Evolutionary conservation across 2,113 vertebrate species (phyloP), one percentile per base, ranked within the genome.

Genomic region (Centropristis striata): DNA sequence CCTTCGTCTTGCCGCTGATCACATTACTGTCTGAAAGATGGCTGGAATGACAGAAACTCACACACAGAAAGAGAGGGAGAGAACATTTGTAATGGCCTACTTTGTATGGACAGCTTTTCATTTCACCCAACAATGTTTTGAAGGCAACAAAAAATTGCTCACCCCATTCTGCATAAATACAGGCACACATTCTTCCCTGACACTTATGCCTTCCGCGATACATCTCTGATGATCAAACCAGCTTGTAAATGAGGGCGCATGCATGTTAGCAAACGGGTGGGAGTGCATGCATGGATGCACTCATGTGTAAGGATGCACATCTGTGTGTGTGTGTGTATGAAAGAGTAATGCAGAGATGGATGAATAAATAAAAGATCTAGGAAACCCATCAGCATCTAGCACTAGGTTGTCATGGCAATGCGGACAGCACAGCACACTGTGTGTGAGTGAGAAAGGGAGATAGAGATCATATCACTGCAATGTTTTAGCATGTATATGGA

Each of bases 321-420:
- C 46, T 23, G 39, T 23, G 25, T 49, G 55, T 53, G 65, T 61
- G 70, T 83, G 53, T 68, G 60, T 68, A 68, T 88, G 75, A 92
- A 87, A 89, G 76, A 89, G 78, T 91, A 85, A 91, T 84, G 79
- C 63, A 54, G 86, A 76, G 80, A 82, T 80, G 54, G 87, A 88
- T 93, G 90, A 90, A 93, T 93, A 93, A 90, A 90, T 93, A 76
- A 91, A 90, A 90, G 86, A 88, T 88, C 85, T 89, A 83, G 88
- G 80, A 91, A 90, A 90, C 49, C 89, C 90, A 91, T 92, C 90
- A 90, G 79, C 85, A 90, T 87, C 80, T 46, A 63, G 89, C 76
- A 59, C 75, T 67, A 23, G 60, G 92, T 94, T 93, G 93, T 92
- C 93, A 94, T 94, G 92, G 89, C 88, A 75, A 92, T 94, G 85